Percentiles rank a stretch among this genome's conserved stretches.
Evolutionary conservation across 2,888 invertebrate genomes (phyloP).

Genomic region (Aromia moschata): DNA sequence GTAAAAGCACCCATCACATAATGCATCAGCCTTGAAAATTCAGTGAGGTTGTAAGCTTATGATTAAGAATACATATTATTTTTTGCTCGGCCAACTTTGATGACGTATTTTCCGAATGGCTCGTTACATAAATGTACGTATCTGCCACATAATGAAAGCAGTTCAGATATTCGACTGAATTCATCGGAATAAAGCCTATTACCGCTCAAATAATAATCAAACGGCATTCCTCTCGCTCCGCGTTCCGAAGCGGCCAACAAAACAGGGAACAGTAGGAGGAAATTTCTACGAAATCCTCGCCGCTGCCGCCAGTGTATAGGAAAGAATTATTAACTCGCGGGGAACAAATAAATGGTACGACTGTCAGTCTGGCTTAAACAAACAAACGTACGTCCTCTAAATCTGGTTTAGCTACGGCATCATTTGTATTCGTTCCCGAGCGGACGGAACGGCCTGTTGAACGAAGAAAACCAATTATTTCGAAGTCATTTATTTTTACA

Average conservation of each 20-base stretch:
- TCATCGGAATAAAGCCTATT: background rate
- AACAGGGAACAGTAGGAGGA: slow-evolving; percentile 13
- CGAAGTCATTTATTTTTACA: slow-evolving; percentile 8
- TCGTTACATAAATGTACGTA: no score
- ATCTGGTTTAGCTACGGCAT: slow-evolving; percentile 15
- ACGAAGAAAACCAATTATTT: slow-evolving; percentile 16
- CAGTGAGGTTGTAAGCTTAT: no score
- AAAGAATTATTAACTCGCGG: slow-evolving; percentile 26
- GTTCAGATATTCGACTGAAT: no score
- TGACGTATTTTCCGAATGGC: no score
- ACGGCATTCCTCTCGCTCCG: background rate
- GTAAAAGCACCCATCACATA: no score
- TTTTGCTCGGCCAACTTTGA: no score
- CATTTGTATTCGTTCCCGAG: slow-evolving; percentile 18
- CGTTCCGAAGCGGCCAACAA: slow-evolving; percentile 10
- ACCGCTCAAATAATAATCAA: background rate
- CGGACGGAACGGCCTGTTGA: slow-evolving; percentile 4
- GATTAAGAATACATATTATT: no score
- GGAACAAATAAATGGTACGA: slow-evolving; percentile 25
- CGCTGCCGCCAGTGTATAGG: slow-evolving; percentile 1
- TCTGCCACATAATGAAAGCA: no score
- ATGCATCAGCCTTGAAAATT: no score
- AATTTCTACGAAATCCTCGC: slow-evolving; percentile 1
- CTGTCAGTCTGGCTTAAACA: slow-evolving; percentile 24
- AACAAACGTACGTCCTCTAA: slow-evolving; percentile 26